Percentiles rank a stretch among this genome's conserved stretches.
These are phyloP conservation scores for Thecophora atra DNA, from an alignment of 2,888 invertebrate species.

Conservation along the genomic window DNA sequence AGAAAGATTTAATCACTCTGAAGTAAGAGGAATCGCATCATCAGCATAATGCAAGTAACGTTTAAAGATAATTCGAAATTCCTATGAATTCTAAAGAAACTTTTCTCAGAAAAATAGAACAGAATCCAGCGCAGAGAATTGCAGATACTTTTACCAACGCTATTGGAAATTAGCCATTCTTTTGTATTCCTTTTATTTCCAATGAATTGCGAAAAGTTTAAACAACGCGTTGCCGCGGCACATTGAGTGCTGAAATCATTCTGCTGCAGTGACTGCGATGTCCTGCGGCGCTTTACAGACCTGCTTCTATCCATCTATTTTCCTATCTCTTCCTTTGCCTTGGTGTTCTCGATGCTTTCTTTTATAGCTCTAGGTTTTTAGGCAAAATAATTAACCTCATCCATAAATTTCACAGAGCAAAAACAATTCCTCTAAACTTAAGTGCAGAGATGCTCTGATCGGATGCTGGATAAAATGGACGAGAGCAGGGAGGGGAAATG, in stretches of 20 bases:
- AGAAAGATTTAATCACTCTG: too few relatives aligned
- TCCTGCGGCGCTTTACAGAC: not conserved
- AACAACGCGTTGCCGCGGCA: not conserved
- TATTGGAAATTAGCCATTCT: too few relatives aligned
- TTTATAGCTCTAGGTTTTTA: not conserved
- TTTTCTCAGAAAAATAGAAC: too few relatives aligned
- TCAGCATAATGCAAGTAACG: too few relatives aligned
- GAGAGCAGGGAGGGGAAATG: slow-evolving; percentile 16
- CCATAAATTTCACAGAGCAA: slow-evolving; percentile 32
- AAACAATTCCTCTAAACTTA: not conserved
- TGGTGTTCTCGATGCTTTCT: not conserved
- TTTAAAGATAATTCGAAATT: too few relatives aligned
- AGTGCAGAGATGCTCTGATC: not conserved
- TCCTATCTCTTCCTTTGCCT: not conserved
- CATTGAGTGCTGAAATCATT: too few relatives aligned
- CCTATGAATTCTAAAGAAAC: too few relatives aligned
- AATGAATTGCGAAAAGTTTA: not conserved
- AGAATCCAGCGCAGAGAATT: too few relatives aligned
- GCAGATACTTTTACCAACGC: too few relatives aligned
- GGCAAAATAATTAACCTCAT: slow-evolving; percentile 38
- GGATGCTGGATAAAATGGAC: not conserved
- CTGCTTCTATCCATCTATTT: not conserved
- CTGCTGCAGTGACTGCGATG: not conserved
- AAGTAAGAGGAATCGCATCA: too few relatives aligned
- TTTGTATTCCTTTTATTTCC: too few relatives aligned